These are phyloP conservation scores for Pristiophorus japonicus DNA, from an alignment of 2,113 vertebrate species.

Conservation along the genomic window DNA sequence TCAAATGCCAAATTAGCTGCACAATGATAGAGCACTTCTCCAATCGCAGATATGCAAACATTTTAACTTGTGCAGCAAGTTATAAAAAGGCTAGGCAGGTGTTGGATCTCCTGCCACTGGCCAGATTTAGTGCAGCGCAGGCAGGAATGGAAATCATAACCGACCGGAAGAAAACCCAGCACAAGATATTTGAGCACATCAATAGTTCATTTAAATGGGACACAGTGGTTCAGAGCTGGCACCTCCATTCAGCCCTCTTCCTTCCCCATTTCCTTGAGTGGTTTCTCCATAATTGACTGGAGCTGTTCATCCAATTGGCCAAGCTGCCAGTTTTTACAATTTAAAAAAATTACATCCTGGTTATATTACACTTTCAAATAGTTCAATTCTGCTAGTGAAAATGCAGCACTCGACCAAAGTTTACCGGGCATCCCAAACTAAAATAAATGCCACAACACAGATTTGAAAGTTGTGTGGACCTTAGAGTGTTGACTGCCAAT, in stretches of 20 bases:
- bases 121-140: neutral
- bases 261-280: neutral
- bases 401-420: neutral
- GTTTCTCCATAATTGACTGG: neutral
- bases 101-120: neutral
- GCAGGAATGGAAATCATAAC: neutral
- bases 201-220: neutral
- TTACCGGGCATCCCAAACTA: neutral
- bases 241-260: neutral
- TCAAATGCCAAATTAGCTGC: neutral
- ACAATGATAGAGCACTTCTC: neutral
- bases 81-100: neutral
- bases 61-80: neutral
- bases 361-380: neutral
- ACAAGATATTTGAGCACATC: neutral
- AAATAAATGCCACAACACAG: too few relatives aligned
- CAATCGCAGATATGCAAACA: neutral
- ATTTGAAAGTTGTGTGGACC: neutral
- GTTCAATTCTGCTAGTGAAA: neutral
- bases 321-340: neutral
- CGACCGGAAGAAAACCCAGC: neutral
- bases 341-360: neutral
- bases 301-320: neutral
- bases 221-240: neutral
- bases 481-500: neutral